Base-by-base conservation (phyloP, 2,888 invertebrate species). In the Chrysotoxum bicinctum region DNA sequence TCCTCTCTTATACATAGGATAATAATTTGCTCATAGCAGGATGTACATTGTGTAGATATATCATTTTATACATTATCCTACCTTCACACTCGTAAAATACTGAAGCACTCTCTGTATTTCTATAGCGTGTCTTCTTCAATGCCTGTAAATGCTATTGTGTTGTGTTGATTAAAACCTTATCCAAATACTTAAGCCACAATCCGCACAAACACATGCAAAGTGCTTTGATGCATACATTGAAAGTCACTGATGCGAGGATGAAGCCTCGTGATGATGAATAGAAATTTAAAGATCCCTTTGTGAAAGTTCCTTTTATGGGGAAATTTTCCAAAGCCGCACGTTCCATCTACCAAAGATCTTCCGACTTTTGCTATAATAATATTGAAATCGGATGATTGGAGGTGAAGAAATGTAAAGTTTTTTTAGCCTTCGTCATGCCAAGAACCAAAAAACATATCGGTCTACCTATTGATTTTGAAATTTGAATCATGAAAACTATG, bases 121-220 rank as follows among this genome's bases (percentile, higher is more conserved):
- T 52, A 8, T 32, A 32, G 1, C 14, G 23, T 23, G 14, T 35
- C 64, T 37, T 68, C 72, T 58, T 78, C 32, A 50, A 72, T 58
- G 30, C 56, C 35, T 58, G 54, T 75, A 75, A 60, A 56, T 69
- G 32, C 52, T 40, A 70, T 64, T 70, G 70, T 77, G 35, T 40
- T 50, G 54, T 52, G 60, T 50, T 80, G 62, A 75, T 75, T 75
- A 62, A 45, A 80, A 75, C 75, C 76, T 66, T 60, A 72, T 76
- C 50, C 81, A 56, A 70, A 64, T 72, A 48, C 48, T 43, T 68
- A 48, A 72, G 64, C 72, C 50, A 68, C 68, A 72, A 72, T 69
- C 16, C 45, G 6, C 72, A 48, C 26, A 48, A 58, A 48, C 40
- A 68, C 21, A 64, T 37, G 52, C 16, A 56, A 35, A 64, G 37